These are phyloP conservation scores for Copsychus sechellarum DNA, from an alignment of 2,113 vertebrate species.

Conservation along the genomic window DNA sequence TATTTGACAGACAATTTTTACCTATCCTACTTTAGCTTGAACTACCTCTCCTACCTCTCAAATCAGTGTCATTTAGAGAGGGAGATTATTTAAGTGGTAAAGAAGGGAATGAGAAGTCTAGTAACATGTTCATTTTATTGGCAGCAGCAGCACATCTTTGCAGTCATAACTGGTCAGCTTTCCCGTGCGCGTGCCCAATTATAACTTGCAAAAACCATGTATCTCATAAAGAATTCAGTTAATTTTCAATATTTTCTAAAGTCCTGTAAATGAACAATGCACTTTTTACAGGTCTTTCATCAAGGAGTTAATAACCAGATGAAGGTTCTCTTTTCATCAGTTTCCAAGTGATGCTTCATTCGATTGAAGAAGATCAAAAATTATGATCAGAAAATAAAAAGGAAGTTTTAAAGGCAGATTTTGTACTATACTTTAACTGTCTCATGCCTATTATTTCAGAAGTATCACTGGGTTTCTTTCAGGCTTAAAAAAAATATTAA, in stretches of 20 bases:
- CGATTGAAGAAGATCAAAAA: slow-evolving; percentile 65
- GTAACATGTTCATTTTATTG: neutral
- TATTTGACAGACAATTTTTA: neutral
- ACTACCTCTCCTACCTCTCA: neutral
- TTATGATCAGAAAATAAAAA: slow-evolving; percentile 45
- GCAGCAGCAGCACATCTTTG: neutral
- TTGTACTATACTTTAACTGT: slow-evolving; percentile 32
- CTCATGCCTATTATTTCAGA: slow-evolving; percentile 36
- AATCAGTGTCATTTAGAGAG: neutral
- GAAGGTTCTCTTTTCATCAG: slow-evolving; percentile 48
- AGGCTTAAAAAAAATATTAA: neutral
- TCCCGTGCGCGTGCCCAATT: neutral
- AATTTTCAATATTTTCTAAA: slow-evolving; percentile 44
- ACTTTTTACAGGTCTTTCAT: slow-evolving; percentile 42
- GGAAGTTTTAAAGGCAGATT: slow-evolving; percentile 25
- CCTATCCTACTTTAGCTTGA: neutral
- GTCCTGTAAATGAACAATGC: slow-evolving; percentile 39
- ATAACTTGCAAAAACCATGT: slow-evolving; percentile 1
- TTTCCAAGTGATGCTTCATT: slow-evolving; percentile 9
- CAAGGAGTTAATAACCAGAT: slow-evolving; percentile 61
- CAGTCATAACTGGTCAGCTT: neutral
- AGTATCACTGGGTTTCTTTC: neutral
- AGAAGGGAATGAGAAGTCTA: neutral
- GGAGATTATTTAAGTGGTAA: neutral
- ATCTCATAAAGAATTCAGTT: slow-evolving; percentile 25